Evolutionary conservation across 2,797 vertebrate species (phyloP), one percentile per base, ranked within the genome.

Genomic region (Amblyopsis hoosieri): DNA sequence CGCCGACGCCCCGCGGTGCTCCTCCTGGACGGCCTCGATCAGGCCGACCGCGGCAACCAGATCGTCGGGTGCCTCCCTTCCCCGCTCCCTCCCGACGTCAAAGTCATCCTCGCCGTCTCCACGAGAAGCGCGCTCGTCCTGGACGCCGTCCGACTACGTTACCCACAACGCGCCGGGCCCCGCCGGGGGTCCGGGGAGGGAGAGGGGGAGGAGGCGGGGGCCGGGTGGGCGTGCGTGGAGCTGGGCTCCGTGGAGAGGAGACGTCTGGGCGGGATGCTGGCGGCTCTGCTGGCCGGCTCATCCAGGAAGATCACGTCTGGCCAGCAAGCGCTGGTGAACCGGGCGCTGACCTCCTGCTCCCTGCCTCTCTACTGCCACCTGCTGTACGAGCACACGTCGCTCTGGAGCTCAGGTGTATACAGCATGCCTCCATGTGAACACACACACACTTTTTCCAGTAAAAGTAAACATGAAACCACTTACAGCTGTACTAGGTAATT

Each of bases 221-320:
- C 51, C 0, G 76, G 78, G 4, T 66, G 2, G 19, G 46, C 75
- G 49, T 77, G 76, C 66, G 67, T 91, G 12, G 76, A 79, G 48
- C 37, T 95, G 59, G 73, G 73, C 8, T 45, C 45, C 11, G 80
- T 69, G 6, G 72, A 90, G 51, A 91, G 86, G 68, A 93, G 86
- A 54, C 82, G 75, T 57, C 81, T 90, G 56, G 79, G 66, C 52
- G 83, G 75, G 71, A 84, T 93, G 83, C 57, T 94, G 61, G 78
- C 76, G 1, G 70, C 74, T 0, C 85, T 86, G 46, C 88, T 94
- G 48, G 72, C 55, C 15, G 13, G 59, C 9, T 85, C 82, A 14
- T 83, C 90, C 46, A 89, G 92, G 77, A 92, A 69, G 64, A 90
- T 95, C 54, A 94, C 94, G 0, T 94, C 94, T 0, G 94, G 94